Percentiles rank a stretch among this genome's conserved stretches.
Conservation (phyloP, 2,888 invertebrate species). For the Didymodactylos carnosus region DNA sequence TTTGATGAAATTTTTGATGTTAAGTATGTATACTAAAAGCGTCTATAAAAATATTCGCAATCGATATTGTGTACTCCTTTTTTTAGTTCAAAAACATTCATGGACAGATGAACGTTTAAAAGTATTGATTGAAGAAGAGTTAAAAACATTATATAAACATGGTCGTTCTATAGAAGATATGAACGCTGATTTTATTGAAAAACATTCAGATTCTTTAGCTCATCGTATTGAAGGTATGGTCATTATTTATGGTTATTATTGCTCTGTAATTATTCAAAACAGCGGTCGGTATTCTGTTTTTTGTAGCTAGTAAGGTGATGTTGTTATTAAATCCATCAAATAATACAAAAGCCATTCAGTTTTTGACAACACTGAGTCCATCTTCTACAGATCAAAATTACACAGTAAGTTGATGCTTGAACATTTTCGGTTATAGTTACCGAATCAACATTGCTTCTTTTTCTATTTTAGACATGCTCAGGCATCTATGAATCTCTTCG, state of each 20-base stretch:
- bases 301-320: not conserved
- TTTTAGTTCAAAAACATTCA: not conserved
- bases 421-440: not conserved
- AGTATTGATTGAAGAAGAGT: conserved; percentile 1
- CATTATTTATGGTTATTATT: too few species aligned
- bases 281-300: too few species aligned
- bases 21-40: not conserved
- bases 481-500: not conserved
- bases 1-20: conserved; percentile 1
- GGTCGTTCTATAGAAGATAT: not conserved
- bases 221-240: not conserved
- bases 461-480: not conserved
- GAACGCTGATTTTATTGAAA: conserved; percentile 1
- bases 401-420: not conserved
- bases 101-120: not conserved
- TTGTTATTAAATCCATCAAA: not conserved
- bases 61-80: too few species aligned
- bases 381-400: not conserved
- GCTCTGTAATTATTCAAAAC: not conserved
- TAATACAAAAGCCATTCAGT: not conserved
- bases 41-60: not conserved
- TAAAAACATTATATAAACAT: not conserved
- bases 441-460: not conserved
- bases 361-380: not conserved
- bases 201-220: not conserved